Conservation (phyloP, 2,888 invertebrate genomes). For the Pardosa pseudoannulata region DNA sequence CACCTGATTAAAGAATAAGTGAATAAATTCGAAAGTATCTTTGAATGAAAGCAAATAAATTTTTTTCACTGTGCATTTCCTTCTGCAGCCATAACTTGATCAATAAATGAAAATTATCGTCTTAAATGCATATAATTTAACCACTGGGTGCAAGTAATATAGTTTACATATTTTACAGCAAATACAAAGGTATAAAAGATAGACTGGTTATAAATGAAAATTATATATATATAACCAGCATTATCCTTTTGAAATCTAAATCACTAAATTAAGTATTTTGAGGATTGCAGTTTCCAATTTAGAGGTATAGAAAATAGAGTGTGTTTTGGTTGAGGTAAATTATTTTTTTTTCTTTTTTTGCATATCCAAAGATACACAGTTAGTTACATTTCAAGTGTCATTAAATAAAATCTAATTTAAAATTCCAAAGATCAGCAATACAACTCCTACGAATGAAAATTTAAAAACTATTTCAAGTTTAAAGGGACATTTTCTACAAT, state of each 20-base stretch:
- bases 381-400: not conserved
- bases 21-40: too few relatives aligned
- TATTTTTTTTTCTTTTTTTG: too few relatives aligned
- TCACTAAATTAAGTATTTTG: not conserved
- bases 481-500: not conserved
- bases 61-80: too few relatives aligned
- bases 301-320: not conserved
- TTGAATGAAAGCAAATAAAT: too few relatives aligned
- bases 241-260: not conserved
- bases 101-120: too few relatives aligned
- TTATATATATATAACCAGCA: not conserved
- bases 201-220: not conserved
- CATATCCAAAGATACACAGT: not conserved
- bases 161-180: not conserved
- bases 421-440: not conserved
- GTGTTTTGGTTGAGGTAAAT: conserved; percentile 8
- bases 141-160: not conserved
- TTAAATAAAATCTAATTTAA: not conserved
- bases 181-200: not conserved
- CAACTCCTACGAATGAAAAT: not conserved
- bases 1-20: too few relatives aligned
- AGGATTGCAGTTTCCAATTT: not conserved
- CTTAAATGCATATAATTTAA: conserved; percentile 7
- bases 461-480: too few relatives aligned
- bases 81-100: too few relatives aligned